phyloP scores from a whole-genome alignment of 1,140 invertebrate species.

The fruit fly (Drosophila melanogaster) region DNA sequence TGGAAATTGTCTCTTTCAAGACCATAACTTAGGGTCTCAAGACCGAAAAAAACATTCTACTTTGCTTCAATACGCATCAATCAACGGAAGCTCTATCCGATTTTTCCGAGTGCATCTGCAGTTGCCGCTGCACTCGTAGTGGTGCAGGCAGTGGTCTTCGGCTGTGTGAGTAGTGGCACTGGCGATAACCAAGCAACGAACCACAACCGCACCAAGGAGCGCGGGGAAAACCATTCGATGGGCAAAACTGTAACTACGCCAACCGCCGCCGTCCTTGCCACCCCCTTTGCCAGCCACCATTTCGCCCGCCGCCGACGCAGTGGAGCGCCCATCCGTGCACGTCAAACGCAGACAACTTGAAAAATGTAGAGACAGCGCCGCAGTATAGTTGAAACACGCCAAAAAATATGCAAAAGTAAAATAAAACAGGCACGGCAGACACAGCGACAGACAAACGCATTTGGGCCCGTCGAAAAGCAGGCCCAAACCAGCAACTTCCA shows the following conservation, averaged over 20 bases:
- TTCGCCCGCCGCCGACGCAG: constrained; percentile 56
- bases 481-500: constrained; percentile 27
- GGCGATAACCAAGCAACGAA: constrained; percentile 82
- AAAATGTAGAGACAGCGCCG: constrained; percentile 82
- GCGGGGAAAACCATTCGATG: constrained; percentile 40
- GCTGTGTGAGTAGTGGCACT: constrained; percentile 55
- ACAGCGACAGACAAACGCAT: constrained; percentile 57
- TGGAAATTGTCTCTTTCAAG: too few species aligned
- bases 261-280: constrained; percentile 41
- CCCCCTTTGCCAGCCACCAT: not conserved
- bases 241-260: constrained; percentile 76
- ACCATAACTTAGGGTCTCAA: too few species aligned
- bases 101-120: constrained; percentile 8
- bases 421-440: constrained; percentile 74
- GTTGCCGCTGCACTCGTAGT: constrained; percentile 19
- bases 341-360: constrained; percentile 83
- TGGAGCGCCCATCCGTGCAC: constrained; percentile 78
- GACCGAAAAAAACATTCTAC: too few species aligned
- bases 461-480: constrained; percentile 50
- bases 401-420: constrained; percentile 84
- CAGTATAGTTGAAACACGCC: constrained; percentile 81
- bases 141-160: constrained; percentile 40
- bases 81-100: too few species aligned
- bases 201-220: constrained; percentile 67
- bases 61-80: too few species aligned